These are phyloP conservation scores for Drosophila falleni DNA, from an alignment of 2,888 invertebrate species.

Conservation along the genomic window DNA sequence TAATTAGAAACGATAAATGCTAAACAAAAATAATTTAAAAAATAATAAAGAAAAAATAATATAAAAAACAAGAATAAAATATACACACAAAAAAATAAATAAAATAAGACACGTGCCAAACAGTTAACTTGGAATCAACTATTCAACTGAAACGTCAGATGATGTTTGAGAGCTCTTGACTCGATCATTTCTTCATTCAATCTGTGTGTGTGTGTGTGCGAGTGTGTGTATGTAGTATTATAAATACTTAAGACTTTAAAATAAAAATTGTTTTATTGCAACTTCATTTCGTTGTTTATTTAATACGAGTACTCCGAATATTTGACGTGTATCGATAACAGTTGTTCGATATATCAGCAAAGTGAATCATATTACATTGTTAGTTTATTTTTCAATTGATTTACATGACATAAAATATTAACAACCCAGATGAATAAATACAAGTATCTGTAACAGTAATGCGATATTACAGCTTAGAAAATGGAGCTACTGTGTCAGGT, in stretches of 20 bases:
- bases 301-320: not conserved
- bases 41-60: not conserved
- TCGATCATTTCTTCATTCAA: slow-evolving; percentile 4
- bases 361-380: not conserved
- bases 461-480: not conserved
- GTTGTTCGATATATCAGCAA: not conserved
- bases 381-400: not conserved
- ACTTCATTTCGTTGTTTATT: not conserved
- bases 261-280: slow-evolving; percentile 1
- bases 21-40: not conserved
- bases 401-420: not conserved
- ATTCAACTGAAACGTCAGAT: slow-evolving; percentile 15
- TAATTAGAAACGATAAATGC: slow-evolving; percentile 55
- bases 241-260: not conserved
- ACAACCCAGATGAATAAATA: slow-evolving; percentile 1
- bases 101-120: slow-evolving; percentile 46
- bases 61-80: not conserved
- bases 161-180: slow-evolving; percentile 13
- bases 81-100: not conserved
- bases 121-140: slow-evolving; percentile 16
- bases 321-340: not conserved
- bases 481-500: slow-evolving; percentile 2
- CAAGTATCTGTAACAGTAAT: slow-evolving; percentile 2
- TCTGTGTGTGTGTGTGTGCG: not conserved
- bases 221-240: not conserved